Base-by-base conservation (phyloP, 2,113 vertebrate genomes). In the Eleginops maclovinus region DNA sequence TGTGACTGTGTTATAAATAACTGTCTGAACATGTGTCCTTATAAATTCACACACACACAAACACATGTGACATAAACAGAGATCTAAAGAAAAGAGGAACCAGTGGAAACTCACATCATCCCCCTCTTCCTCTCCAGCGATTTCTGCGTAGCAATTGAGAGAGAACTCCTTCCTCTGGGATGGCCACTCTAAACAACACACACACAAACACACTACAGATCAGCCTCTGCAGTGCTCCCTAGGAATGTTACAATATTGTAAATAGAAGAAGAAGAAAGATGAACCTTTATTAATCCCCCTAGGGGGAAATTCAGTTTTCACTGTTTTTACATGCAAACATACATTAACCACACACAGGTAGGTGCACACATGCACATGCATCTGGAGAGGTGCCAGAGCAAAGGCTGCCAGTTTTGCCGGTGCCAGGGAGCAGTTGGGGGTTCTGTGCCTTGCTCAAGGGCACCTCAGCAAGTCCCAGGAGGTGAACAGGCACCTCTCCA, bases 61-160 rank as follows among this genome's bases (percentile, higher is more conserved):
- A 16, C 14, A 31, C 12, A 60, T 31, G 14, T 55, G 4, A 22
- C 11, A 21, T 11, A 41, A 10, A 14, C 31, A 43, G 53, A 59
- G 19, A 21, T 12, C 4, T 19, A n/a, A 55, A 60, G 11, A n/a
- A n/a, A 69, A 58, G 12, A 46, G 4, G 16, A 21, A 71, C 41
- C 2, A 49, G 22, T 21, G 13, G 44, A 70, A 74, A 82, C 94
- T 95, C 88, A 95, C 95, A 89, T 88, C 13, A 71, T 24, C 41
- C 69, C 77, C 67, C 87, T 93, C 77, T 92, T 95, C 72, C 93
- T 92, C 81, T 94, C 88, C 75, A 95, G 81, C 0, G 91, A 84
- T 62, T 93, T 95, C 21, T 91, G 92, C 28, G 94, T 95, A 21
- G 91, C 93, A 55, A 90, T 89, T 26, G 94, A 94, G 66, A 94